phyloP scores from a whole-genome alignment of 2,113 vertebrate genomes.

The Pedionomus torquatus region DNA sequence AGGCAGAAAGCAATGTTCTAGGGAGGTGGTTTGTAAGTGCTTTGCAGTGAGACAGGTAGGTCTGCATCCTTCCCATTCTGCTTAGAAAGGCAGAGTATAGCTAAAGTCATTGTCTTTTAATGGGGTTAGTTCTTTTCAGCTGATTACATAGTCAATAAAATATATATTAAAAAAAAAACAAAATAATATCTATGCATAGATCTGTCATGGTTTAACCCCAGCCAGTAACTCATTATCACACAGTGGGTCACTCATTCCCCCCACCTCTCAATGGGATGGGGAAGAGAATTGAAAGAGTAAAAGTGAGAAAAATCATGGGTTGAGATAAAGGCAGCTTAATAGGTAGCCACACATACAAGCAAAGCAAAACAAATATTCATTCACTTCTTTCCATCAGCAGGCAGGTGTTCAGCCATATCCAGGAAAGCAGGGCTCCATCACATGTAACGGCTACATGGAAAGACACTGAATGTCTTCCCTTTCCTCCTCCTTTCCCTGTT shows the following conservation, averaged over 20 bases:
- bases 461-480: neutral
- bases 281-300: neutral
- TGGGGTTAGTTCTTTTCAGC: neutral
- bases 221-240: neutral
- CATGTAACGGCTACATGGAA: neutral
- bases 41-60: neutral
- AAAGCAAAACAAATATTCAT: neutral
- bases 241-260: neutral
- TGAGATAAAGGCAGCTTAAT: neutral
- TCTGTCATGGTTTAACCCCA: neutral
- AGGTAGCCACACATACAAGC: neutral
- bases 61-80: neutral
- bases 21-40: too few relatives aligned
- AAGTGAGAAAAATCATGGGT: neutral
- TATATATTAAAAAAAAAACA: neutral
- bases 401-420: neutral
- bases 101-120: neutral
- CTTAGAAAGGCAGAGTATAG: neutral
- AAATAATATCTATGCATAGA: neutral
- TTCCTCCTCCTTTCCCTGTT: neutral
- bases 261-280: neutral
- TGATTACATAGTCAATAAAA: accelerated
- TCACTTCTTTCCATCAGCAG: neutral
- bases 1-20: neutral
- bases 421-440: neutral